Conservation (phyloP, 2,888 invertebrate genomes). For the Notodonta ziczac region DNA sequence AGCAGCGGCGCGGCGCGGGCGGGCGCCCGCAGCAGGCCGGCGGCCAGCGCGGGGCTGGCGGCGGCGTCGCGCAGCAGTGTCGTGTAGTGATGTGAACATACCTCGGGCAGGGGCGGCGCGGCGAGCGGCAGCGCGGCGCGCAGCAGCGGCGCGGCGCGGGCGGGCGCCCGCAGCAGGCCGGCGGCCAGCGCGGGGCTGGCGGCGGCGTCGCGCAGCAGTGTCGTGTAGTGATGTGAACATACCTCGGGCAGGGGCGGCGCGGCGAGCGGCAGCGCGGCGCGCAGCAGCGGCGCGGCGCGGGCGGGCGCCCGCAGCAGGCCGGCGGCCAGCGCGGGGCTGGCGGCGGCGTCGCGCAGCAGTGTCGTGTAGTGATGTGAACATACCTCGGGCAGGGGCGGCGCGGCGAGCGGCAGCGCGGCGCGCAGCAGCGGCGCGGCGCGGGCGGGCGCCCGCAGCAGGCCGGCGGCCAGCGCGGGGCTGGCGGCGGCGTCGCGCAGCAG, state of each 20-base stretch:
- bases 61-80: conserved; percentile 48
- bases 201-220: conserved; percentile 47
- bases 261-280: conserved; percentile 53
- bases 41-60: too few relatives aligned
- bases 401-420: conserved; percentile 49
- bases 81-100: conserved; percentile 14
- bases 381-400: conserved; percentile 43
- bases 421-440: conserved; percentile 64
- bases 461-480: conserved; percentile 28
- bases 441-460: conserved; percentile 50
- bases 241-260: conserved; percentile 44
- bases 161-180: conserved; percentile 50
- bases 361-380: conserved; percentile 6
- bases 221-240: background rate
- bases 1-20: conserved; percentile 63
- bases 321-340: conserved; percentile 27
- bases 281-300: conserved; percentile 61
- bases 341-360: conserved; percentile 47
- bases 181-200: conserved; percentile 55
- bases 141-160: conserved; percentile 62
- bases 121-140: conserved; percentile 53
- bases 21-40: conserved; percentile 50
- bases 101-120: conserved; percentile 40
- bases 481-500: conserved; percentile 48
- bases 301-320: conserved; percentile 51